These are phyloP conservation scores for Acipenser ruthenus DNA, from an alignment of 2,797 vertebrate genomes.

Conservation along the genomic window DNA sequence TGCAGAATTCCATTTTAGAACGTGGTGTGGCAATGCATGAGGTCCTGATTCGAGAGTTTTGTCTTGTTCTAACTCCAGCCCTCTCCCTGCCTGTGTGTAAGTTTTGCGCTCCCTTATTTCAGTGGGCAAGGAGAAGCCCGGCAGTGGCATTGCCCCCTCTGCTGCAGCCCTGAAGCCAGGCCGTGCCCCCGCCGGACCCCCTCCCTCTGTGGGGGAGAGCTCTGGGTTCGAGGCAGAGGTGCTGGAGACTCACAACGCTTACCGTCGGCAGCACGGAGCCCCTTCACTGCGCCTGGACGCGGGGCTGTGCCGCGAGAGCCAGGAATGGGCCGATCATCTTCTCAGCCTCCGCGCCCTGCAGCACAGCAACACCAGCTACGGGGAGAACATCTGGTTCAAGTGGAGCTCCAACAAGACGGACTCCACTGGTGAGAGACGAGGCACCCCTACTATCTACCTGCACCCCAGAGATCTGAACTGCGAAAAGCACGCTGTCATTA, in stretches of 20 bases:
- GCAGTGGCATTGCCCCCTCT: background rate
- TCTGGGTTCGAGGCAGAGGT: constrained; percentile 18
- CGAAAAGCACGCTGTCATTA: no score
- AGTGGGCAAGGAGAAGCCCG: background rate
- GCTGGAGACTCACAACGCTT: constrained; percentile 21
- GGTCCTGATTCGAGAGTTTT: background rate
- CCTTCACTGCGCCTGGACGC: constrained; percentile 13
- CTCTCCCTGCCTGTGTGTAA: background rate
- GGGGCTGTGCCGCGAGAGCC: constrained; percentile 19
- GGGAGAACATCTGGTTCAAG: constrained; percentile 28
- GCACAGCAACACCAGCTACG: constrained; percentile 25
- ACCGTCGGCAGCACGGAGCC: constrained; percentile 15
- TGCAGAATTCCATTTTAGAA: no score
- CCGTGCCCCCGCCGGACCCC: background rate
- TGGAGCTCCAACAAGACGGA: constrained; percentile 25
- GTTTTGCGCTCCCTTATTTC: background rate
- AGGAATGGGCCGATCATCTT: constrained; percentile 25
- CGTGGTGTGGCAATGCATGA: no score
- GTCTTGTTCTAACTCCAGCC: background rate
- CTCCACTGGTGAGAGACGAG: constrained; percentile 15
- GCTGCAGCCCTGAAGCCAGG: background rate
- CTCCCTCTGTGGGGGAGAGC: background rate
- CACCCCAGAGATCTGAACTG: no score
- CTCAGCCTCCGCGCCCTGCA: constrained; percentile 23
- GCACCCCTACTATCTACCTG: no score